Evolutionary conservation across 35 echinoderm and acorn worm genomes (phyloP).

Genomic region (Ophiothrix spiculata): DNA sequence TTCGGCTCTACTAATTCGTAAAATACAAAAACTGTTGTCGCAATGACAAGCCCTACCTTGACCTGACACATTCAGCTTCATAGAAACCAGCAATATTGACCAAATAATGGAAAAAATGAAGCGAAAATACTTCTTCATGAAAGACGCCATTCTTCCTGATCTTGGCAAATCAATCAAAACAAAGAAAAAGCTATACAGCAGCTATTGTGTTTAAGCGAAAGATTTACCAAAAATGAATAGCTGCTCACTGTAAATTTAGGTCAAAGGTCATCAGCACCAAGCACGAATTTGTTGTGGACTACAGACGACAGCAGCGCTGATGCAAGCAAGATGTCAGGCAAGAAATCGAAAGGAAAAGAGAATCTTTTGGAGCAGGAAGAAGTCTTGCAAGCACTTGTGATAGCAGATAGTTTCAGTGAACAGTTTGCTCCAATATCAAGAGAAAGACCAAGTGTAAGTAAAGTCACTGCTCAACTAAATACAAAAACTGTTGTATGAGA

Average conservation of each 20-base stretch:
- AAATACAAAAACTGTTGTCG: too few species aligned
- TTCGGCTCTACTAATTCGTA: too few species aligned
- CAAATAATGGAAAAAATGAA: not conserved
- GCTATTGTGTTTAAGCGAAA: too few species aligned
- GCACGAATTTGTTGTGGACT: not conserved
- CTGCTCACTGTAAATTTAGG: not conserved
- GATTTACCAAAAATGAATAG: too few species aligned
- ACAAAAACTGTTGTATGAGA: too few species aligned
- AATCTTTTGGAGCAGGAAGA: slow-evolving; percentile 83
- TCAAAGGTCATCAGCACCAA: not conserved
- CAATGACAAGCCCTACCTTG: too few species aligned
- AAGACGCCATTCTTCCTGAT: not conserved
- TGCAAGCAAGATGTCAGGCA: slow-evolving; percentile 65
- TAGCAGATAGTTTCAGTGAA: slow-evolving; percentile 93
- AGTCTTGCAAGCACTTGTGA: slow-evolving; percentile 82
- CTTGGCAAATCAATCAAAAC: too few species aligned
- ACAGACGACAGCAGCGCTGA: not conserved
- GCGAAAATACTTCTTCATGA: not conserved
- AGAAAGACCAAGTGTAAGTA: slow-evolving; percentile 85
- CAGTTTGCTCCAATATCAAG: slow-evolving; percentile 76
- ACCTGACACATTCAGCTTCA: not conserved
- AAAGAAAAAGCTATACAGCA: not conserved
- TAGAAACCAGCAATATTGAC: not conserved
- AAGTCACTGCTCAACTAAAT: too few species aligned
- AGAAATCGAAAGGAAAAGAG: slow-evolving; percentile 71